Evolutionary conservation across 64 coral and sea anemone species (phyloP).

Genomic region (Stichodactyla mertensii): DNA sequence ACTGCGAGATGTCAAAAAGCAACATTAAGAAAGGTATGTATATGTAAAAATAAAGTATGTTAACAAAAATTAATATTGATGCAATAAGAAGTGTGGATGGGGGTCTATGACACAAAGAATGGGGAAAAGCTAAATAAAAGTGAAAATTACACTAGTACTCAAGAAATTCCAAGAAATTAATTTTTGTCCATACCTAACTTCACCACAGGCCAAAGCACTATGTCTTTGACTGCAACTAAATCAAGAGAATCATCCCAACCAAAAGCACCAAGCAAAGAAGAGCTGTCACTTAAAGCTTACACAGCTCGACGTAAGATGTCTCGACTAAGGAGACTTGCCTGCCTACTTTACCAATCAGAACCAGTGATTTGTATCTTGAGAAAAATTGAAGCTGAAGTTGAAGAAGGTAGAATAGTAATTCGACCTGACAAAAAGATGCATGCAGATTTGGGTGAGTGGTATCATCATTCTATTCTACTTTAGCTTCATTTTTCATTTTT

Average conservation of each 20-base stretch:
- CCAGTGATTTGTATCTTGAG: slow-evolving; percentile 64
- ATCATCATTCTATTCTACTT: not conserved
- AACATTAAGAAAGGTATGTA: not conserved
- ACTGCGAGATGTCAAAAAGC: slow-evolving; percentile 30
- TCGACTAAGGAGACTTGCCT: slow-evolving; percentile 77
- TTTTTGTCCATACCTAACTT: not conserved
- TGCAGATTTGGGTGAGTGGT: slow-evolving; percentile 82
- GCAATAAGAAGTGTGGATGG: too few relatives aligned
- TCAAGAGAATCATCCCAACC: slow-evolving; percentile 48
- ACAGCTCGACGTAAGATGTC: slow-evolving; percentile 90
- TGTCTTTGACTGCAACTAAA: slow-evolving; percentile 3
- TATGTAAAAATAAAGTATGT: too few relatives aligned
- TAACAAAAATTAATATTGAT: too few relatives aligned
- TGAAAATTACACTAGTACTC: too few relatives aligned
- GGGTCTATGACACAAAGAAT: not conserved
- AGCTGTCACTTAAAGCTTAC: slow-evolving; percentile 77
- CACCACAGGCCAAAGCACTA: not conserved
- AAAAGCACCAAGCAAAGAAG: slow-evolving; percentile 84
- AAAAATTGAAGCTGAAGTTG: slow-evolving; percentile 89
- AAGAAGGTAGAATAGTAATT: slow-evolving; percentile 72
- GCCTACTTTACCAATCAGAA: slow-evolving; percentile 87
- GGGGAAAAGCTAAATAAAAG: not conserved
- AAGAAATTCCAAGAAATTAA: not conserved
- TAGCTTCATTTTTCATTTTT: not conserved
- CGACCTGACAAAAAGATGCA: slow-evolving; percentile 86